A percentile compares a stretch with the other conserved stretches of the same genome.
These are phyloP conservation scores for Polyploca ridens DNA, from an alignment of 2,888 invertebrate genomes.

Conservation along the genomic window DNA sequence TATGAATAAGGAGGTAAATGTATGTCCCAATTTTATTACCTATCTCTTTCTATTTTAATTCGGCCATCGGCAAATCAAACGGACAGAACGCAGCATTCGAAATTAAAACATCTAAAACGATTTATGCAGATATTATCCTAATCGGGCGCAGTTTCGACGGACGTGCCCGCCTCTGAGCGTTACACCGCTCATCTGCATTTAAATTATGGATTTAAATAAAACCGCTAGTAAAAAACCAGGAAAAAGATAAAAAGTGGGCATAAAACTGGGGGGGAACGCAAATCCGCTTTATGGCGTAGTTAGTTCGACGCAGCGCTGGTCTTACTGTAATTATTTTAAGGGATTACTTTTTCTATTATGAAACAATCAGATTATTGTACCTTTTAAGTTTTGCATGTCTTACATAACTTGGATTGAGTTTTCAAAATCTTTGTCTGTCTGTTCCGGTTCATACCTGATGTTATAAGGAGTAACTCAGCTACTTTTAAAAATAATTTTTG, in stretches of 20 bases:
- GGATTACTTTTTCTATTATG: not conserved
- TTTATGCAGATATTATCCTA: conserved; percentile 47
- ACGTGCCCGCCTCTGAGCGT: conserved; percentile 17
- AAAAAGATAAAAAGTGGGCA: conserved; percentile 38
- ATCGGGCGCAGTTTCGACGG: conserved; percentile 35
- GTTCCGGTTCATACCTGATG: too few species aligned
- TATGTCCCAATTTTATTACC: too few species aligned
- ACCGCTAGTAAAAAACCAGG: conserved; percentile 54
- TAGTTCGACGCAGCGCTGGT: conserved; percentile 15
- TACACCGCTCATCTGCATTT: conserved; percentile 67
- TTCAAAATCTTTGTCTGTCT: too few species aligned
- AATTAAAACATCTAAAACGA: conserved; percentile 18
- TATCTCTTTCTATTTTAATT: not conserved
- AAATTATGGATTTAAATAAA: conserved; percentile 76
- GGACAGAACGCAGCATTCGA: not conserved
- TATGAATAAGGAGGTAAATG: too few species aligned
- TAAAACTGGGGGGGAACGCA: conserved; percentile 29
- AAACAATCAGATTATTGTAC: not conserved
- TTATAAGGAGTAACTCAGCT: too few species aligned
- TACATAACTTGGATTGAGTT: too few species aligned
- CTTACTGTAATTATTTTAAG: not conserved
- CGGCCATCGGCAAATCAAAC: not conserved
- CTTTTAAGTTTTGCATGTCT: not conserved
- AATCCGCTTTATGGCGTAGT: conserved; percentile 43
- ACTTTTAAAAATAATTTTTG: too few species aligned